Conservation (phyloP, 2,888 invertebrate species). For the Subacronicta megacephala region DNA sequence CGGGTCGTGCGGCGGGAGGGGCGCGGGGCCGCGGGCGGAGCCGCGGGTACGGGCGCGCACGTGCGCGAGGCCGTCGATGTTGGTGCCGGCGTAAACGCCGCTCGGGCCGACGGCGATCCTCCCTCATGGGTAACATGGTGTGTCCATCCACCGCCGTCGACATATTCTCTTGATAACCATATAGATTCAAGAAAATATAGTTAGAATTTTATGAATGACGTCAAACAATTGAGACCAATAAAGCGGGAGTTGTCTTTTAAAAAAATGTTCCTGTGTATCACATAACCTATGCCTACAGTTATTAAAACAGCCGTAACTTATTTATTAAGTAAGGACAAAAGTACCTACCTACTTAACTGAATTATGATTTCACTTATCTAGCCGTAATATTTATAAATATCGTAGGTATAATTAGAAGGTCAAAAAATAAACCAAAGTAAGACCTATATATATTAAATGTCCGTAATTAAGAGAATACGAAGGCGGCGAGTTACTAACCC, state of each 20-base stretch:
- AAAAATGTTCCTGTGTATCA: too few species aligned
- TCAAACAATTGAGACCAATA: too few species aligned
- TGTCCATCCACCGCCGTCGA: conserved; percentile 79
- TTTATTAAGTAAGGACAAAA: too few species aligned
- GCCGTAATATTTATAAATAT: too few species aligned
- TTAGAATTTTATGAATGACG: too few species aligned
- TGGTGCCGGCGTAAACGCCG: conserved; percentile 85
- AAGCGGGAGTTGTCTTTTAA: too few species aligned
- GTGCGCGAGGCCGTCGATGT: conserved; percentile 77
- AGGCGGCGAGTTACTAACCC: conserved; percentile 79
- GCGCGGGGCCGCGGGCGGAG: conserved; percentile 69
- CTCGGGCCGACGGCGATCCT: conserved; percentile 81
- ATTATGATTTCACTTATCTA: too few species aligned
- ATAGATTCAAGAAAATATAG: background rate
- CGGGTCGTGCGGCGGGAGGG: conserved; percentile 53
- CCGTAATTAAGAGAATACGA: conserved; percentile 69
- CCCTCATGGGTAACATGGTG: conserved; percentile 88
- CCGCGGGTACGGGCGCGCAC: conserved; percentile 80
- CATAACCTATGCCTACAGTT: too few species aligned
- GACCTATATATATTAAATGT: background rate
- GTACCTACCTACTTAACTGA: background rate
- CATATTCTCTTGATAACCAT: conserved; percentile 69
- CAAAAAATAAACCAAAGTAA: background rate
- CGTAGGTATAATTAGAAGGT: background rate
- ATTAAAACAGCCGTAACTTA: too few species aligned